Conservation (phyloP, 2,888 invertebrate genomes). For the Lepidochrysops patricia region DNA sequence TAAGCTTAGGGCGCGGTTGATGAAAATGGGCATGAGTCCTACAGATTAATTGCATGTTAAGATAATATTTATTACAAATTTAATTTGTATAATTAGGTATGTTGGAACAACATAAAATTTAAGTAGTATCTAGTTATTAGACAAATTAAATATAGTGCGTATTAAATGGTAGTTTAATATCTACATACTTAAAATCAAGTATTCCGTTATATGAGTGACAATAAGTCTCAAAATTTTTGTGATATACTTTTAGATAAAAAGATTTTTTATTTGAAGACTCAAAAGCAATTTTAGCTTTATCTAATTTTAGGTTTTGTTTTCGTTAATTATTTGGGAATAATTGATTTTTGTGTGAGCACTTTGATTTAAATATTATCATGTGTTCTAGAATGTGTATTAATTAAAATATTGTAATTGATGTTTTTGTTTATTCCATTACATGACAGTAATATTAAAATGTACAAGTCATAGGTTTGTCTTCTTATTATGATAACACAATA, state of each 20-base stretch:
- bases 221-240: constrained; percentile 3
- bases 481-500: too few relatives aligned
- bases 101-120: neutral
- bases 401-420: neutral
- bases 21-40: too few relatives aligned
- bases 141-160: too few relatives aligned
- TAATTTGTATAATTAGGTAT: neutral
- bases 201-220: neutral
- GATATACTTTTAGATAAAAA: neutral
- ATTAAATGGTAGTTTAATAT: neutral
- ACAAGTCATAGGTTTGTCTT: too few relatives aligned
- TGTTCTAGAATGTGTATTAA: neutral
- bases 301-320: neutral
- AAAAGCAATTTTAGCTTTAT: neutral
- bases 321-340: neutral
- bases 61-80: neutral
- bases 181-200: neutral
- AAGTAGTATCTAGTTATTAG: neutral
- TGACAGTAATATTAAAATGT: neutral
- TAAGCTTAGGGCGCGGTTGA: too few relatives aligned
- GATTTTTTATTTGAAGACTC: neutral
- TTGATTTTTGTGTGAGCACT: neutral
- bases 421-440: neutral
- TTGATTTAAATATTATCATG: neutral
- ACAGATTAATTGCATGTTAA: too few relatives aligned